Percentiles rank a stretch among this genome's conserved stretches.
These are phyloP conservation scores for Theonella swinhoei DNA, from an alignment of 37 sponge, comb jelly and placozoan species.

Conservation along the genomic window DNA sequence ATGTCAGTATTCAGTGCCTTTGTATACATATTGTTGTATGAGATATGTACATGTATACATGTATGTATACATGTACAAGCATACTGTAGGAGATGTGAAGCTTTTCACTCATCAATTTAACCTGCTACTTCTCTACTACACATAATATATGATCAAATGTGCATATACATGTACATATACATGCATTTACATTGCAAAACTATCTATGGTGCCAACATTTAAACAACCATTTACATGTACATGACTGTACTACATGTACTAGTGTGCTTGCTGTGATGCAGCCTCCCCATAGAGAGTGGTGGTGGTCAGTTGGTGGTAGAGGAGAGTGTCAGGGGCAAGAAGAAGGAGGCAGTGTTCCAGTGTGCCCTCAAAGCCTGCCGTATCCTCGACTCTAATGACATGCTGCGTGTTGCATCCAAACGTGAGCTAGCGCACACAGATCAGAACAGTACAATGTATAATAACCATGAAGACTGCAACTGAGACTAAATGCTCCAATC, in stretches of 20 bases:
- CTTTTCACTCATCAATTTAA: too few relatives aligned
- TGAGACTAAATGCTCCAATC: too few relatives aligned
- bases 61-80: too few relatives aligned
- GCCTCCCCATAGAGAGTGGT: constrained; percentile 83
- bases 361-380: constrained; percentile 93
- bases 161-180: too few relatives aligned
- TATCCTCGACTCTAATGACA: constrained; percentile 80
- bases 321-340: constrained; percentile 68
- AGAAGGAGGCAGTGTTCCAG: constrained; percentile 87
- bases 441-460: neutral
- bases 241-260: too few relatives aligned
- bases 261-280: constrained; percentile 8
- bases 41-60: too few relatives aligned
- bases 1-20: neutral
- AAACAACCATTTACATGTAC: too few relatives aligned
- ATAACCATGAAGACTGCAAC: too few relatives aligned
- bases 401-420: constrained; percentile 63
- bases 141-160: too few relatives aligned
- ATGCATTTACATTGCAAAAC: neutral
- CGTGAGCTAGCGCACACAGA: constrained; percentile 3
- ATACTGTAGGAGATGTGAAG: too few relatives aligned
- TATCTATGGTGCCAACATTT: too few relatives aligned
- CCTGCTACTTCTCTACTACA: too few relatives aligned
- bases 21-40: neutral
- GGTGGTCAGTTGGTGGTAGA: constrained; percentile 79